These are phyloP conservation scores for Drepanosiphum platanoidis DNA, from an alignment of 2,888 invertebrate genomes.

Conservation along the genomic window DNA sequence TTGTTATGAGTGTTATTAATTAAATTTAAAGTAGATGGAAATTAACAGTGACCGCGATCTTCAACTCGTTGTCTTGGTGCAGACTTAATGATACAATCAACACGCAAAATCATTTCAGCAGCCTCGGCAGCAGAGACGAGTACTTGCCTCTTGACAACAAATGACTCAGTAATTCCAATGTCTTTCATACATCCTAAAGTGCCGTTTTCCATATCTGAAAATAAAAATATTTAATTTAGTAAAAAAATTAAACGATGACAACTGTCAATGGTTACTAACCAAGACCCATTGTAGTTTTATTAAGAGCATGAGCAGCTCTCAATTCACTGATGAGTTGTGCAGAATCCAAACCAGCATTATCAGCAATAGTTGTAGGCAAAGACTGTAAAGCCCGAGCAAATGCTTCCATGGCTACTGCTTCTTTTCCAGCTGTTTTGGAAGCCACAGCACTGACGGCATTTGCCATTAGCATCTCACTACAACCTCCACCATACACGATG, in stretches of 20 bases:
- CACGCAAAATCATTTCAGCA: conserved; percentile 91
- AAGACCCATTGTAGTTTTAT: conserved; percentile 40
- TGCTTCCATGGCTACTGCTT: conserved; percentile 95
- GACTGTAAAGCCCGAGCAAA: conserved; percentile 90
- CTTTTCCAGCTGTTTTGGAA: conserved; percentile 92
- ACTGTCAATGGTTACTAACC: conserved; percentile 16
- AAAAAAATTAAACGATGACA: not conserved
- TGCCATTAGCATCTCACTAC: conserved; percentile 97
- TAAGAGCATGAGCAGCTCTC: conserved; percentile 83
- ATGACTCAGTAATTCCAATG: conserved; percentile 95
- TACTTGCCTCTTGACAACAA: conserved; percentile 95
- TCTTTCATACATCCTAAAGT: conserved; percentile 88
- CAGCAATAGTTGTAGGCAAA: conserved; percentile 94
- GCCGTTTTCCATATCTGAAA: conserved; percentile 69
- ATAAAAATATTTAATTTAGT: conserved; percentile 21
- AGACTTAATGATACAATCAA: conserved; percentile 95
- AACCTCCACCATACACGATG: conserved; percentile 66
- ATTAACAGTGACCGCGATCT: conserved; percentile 85
- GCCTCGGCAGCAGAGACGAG: conserved; percentile 94
- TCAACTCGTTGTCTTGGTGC: conserved; percentile 88
- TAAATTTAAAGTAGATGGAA: conserved; percentile 23
- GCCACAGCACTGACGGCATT: conserved; percentile 87
- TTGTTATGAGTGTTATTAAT: conserved; percentile 50
- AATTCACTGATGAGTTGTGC: conserved; percentile 93
- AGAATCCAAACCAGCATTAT: conserved; percentile 98